Conservation (phyloP, 2,888 invertebrate species). For the Merodon equestris region DNA sequence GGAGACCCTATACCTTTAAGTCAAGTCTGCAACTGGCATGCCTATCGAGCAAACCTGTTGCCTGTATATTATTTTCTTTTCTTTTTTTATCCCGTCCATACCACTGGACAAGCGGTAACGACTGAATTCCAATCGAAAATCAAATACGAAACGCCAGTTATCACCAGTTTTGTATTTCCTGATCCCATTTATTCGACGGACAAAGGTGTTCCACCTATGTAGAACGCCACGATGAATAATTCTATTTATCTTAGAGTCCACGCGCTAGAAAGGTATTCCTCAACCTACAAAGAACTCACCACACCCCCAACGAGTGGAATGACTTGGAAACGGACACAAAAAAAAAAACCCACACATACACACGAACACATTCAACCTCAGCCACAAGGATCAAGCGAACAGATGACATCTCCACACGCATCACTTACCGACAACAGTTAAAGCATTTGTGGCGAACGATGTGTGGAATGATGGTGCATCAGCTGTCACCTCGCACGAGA, state of each 20-base stretch:
- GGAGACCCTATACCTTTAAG: too few species aligned
- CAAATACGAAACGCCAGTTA: slow-evolving; percentile 17
- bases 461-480: slow-evolving; percentile 85
- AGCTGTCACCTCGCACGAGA: slow-evolving; percentile 86
- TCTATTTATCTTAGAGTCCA: too few species aligned
- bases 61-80: slow-evolving; percentile 19
- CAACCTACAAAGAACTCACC: too few species aligned
- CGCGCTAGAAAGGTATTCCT: too few species aligned
- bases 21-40: too few species aligned
- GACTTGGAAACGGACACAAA: slow-evolving; percentile 6
- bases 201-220: not conserved
- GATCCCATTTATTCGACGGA: not conserved
- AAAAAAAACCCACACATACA: not conserved
- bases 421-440: slow-evolving; percentile 86
- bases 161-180: not conserved
- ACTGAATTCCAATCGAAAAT: slow-evolving; percentile 25
- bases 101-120: not conserved
- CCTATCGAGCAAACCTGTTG: too few species aligned
- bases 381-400: slow-evolving; percentile 9
- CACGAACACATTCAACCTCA: slow-evolving; percentile 1
- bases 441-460: slow-evolving; percentile 82
- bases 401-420: slow-evolving; percentile 20
- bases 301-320: not conserved
- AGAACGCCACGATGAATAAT: slow-evolving; percentile 4
- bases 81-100: not conserved